A percentile compares a stretch with the other conserved stretches of the same genome.
Evolutionary conservation across 2,888 invertebrate genomes (phyloP).

Genomic region (Drosophila stalkeri): DNA sequence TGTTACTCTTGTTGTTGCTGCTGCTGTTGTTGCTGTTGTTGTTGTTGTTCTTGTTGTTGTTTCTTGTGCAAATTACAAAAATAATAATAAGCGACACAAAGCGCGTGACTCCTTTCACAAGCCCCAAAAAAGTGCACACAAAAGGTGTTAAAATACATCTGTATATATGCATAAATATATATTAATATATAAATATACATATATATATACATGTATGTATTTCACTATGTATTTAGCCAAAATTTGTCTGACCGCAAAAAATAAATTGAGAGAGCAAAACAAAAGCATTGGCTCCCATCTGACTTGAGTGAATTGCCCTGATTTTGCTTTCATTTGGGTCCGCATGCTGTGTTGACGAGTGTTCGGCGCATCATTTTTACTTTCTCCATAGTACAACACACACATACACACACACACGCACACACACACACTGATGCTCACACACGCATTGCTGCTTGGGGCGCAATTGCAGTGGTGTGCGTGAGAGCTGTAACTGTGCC

Average conservation of each 20-base stretch:
- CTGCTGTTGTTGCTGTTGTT: constrained; percentile 17
- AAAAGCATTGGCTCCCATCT: constrained; percentile 28
- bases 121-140: constrained; percentile 72
- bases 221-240: constrained; percentile 27
- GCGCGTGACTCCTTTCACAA: constrained; percentile 84
- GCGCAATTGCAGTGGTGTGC: constrained; percentile 28
- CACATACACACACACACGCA: constrained; percentile 7
- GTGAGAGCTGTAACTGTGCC: constrained; percentile 41
- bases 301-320: constrained; percentile 74
- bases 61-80: constrained; percentile 69
- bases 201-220: not conserved
- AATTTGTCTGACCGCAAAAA: constrained; percentile 67
- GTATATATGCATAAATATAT: not conserved
- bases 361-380: constrained; percentile 68
- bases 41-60: constrained; percentile 16
- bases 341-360: constrained; percentile 71
- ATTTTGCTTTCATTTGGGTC: constrained; percentile 75
- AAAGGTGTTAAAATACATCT: constrained; percentile 67
- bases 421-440: not conserved
- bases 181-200: not conserved
- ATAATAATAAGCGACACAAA: constrained; percentile 64
- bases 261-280: constrained; percentile 9
- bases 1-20: not conserved
- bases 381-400: constrained; percentile 57
- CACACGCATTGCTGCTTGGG: constrained; percentile 6